Conservation (phyloP, 2,888 invertebrate species). For the Lasioglossum morio region DNA sequence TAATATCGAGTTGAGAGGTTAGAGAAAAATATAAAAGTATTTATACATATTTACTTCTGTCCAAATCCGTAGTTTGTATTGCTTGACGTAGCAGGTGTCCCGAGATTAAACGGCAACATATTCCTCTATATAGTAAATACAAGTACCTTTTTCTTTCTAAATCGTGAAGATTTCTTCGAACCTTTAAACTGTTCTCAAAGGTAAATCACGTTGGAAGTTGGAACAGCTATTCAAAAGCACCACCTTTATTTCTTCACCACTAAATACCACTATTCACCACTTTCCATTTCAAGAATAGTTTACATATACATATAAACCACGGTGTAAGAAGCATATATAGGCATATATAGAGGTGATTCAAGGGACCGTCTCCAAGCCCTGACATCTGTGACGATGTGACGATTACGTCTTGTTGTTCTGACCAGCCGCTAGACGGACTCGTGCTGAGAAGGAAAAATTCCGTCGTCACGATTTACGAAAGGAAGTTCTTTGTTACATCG, state of each 20-base stretch:
- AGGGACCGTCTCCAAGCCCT: too few species aligned
- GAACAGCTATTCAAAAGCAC: neutral
- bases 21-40: constrained; percentile 23
- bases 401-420: too few species aligned
- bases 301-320: neutral
- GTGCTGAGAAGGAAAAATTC: too few species aligned
- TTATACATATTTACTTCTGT: constrained; percentile 74
- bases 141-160: neutral
- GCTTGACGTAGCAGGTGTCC: constrained; percentile 73
- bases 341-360: too few species aligned
- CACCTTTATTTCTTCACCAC: neutral
- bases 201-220: neutral
- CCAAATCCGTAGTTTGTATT: constrained; percentile 75
- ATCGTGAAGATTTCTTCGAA: neutral
- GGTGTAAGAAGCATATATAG: too few species aligned
- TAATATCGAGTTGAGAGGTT: constrained; percentile 56
- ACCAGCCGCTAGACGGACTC: too few species aligned
- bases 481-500: too few species aligned
- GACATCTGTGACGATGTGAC: too few species aligned
- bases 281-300: neutral
- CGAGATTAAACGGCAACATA: constrained; percentile 77
- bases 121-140: neutral
- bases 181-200: neutral
- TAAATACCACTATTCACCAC: too few species aligned
- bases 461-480: too few species aligned